These are phyloP conservation scores for Leptinotarsa rubiginosa DNA, from an alignment of 2,888 invertebrate species.

Conservation along the genomic window DNA sequence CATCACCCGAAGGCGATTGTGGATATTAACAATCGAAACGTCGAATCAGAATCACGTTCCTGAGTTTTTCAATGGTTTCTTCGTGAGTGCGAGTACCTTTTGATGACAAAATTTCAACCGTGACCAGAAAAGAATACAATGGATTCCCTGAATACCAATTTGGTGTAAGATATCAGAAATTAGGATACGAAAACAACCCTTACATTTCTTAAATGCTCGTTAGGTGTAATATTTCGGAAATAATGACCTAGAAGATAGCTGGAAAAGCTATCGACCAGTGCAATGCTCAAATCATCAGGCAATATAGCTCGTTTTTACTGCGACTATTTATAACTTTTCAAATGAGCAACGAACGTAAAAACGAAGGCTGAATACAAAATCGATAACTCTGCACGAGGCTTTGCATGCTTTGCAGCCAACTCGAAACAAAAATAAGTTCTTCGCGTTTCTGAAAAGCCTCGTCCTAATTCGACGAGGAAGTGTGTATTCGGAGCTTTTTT, in stretches of 20 bases:
- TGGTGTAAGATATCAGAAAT: too few relatives aligned
- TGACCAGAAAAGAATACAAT: too few relatives aligned
- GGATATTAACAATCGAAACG: too few relatives aligned
- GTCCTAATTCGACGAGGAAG: constrained; percentile 5
- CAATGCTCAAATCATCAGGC: constrained; percentile 1
- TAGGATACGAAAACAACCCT: too few relatives aligned
- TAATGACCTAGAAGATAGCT: constrained; percentile 2
- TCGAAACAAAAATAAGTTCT: constrained; percentile 2
- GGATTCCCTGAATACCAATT: too few relatives aligned
- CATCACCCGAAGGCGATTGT: too few relatives aligned
- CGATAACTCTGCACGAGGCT: constrained; percentile 11
- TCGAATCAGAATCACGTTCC: too few relatives aligned
- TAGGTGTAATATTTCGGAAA: neutral
- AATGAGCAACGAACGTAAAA: constrained; percentile 6
- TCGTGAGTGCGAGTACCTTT: too few relatives aligned
- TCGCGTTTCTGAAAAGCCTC: neutral
- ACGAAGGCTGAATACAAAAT: constrained; percentile 12
- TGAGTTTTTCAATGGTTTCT: too few relatives aligned
- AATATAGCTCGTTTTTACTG: neutral
- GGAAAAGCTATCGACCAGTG: constrained; percentile 1
- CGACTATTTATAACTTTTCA: constrained; percentile 15
- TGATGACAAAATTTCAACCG: too few relatives aligned
- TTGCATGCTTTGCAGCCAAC: neutral
- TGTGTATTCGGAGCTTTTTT: neutral
- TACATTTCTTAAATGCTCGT: neutral